These are phyloP conservation scores for Setophaga petechia DNA, from an alignment of 2,113 vertebrate species.

Conservation along the genomic window DNA sequence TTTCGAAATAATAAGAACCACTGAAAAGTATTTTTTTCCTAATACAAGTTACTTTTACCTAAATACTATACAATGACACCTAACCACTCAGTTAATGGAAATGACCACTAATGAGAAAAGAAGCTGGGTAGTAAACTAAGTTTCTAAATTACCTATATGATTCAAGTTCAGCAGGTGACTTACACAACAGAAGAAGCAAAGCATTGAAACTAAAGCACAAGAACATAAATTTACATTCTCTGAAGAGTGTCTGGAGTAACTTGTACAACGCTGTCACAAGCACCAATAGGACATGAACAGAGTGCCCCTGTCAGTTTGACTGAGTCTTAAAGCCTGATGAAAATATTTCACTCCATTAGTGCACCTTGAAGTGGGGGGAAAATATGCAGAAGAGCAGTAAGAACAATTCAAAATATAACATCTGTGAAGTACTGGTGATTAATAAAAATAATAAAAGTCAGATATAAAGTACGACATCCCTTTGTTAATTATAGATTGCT, in stretches of 20 bases:
- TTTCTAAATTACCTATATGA: neutral
- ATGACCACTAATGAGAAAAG: neutral
- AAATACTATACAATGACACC: neutral
- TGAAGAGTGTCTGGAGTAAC: neutral
- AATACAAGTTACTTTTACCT: neutral
- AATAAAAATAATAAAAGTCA: slow-evolving; percentile 5
- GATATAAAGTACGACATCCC: neutral
- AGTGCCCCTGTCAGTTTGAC: neutral
- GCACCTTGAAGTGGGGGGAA: neutral
- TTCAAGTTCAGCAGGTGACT: neutral
- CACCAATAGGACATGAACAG: neutral
- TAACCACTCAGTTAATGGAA: neutral
- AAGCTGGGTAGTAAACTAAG: neutral
- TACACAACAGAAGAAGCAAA: neutral
- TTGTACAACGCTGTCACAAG: neutral
- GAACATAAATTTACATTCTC: neutral
- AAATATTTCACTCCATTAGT: neutral
- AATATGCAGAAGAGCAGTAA: neutral
- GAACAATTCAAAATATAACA: neutral
- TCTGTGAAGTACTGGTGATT: neutral
- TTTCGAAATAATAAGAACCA: neutral
- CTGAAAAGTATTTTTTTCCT: neutral
- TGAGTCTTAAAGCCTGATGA: neutral
- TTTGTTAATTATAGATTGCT: slow-evolving; percentile 27
- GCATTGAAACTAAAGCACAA: neutral